Evolutionary conservation across 53 echinoderm and acorn worm species (phyloP).

Genomic region (Echinometra lucunter): DNA sequence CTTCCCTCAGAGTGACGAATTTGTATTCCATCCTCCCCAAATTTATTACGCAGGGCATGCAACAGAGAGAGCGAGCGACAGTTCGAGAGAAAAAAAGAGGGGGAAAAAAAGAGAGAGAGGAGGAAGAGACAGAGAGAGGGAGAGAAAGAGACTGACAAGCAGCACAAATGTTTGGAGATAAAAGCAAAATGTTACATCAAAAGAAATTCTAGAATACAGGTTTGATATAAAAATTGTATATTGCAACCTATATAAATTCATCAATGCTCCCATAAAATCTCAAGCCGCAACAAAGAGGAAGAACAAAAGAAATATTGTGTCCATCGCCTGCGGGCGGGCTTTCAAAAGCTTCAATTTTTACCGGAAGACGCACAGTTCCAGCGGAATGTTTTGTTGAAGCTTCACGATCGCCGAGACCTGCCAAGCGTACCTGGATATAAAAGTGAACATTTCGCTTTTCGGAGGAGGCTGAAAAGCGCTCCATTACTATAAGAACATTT

Average conservation of each 20-base stretch:
- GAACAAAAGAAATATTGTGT: constrained; percentile 72
- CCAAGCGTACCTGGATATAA: constrained; percentile 69
- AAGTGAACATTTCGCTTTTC: constrained; percentile 65
- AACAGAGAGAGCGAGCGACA: no score
- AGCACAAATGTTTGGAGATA: background rate
- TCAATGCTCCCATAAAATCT: background rate
- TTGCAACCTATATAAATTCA: background rate
- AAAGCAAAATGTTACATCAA: background rate
- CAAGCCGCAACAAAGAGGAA: constrained; percentile 57
- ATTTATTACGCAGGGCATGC: background rate
- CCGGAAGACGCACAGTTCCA: constrained; percentile 75
- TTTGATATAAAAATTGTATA: background rate
- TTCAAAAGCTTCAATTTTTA: constrained; percentile 47
- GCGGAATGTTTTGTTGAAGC: constrained; percentile 90
- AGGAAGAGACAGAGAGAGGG: background rate
- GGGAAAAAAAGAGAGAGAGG: background rate
- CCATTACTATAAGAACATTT: constrained; percentile 51
- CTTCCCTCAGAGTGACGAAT: no score
- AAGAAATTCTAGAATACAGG: background rate
- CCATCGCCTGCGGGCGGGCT: constrained; percentile 73
- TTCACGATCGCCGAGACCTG: constrained; percentile 67
- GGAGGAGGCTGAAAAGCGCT: constrained; percentile 71
- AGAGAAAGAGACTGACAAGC: background rate
- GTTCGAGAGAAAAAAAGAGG: background rate
- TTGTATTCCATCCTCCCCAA: background rate